Conservation (phyloP, 2,113 vertebrate species). For the Pan paniscus region DNA sequence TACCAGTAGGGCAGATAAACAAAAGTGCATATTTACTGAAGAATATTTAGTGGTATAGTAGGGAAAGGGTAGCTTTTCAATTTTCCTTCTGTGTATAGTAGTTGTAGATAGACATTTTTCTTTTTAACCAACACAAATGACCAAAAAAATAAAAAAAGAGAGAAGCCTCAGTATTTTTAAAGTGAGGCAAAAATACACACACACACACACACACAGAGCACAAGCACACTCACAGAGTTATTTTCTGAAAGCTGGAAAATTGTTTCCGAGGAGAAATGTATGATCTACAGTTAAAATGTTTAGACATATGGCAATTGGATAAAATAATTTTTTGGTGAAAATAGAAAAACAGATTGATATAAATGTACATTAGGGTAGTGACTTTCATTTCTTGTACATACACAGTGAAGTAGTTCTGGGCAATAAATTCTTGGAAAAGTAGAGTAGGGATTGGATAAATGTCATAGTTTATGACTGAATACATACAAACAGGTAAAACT, state of each 20-base stretch:
- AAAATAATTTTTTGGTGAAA: constrained; percentile 73
- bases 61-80: neutral
- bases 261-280: constrained; percentile 64
- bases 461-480: constrained; percentile 69
- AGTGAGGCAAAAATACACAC: neutral
- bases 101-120: neutral
- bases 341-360: constrained; percentile 74
- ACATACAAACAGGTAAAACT: constrained; percentile 66
- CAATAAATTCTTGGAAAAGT: constrained; percentile 74
- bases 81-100: neutral
- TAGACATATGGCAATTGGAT: constrained; percentile 76
- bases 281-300: constrained; percentile 60
- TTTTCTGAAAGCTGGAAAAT: constrained; percentile 58
- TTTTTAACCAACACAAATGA: constrained; percentile 28
- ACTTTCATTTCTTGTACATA: constrained; percentile 74
- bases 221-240: neutral
- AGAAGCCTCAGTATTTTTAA: constrained; percentile 33
- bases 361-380: constrained; percentile 64
- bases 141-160: neutral
- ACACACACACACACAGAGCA: neutral
- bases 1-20: neutral
- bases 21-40: neutral
- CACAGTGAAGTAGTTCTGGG: constrained; percentile 70
- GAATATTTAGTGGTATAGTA: neutral
- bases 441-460: constrained; percentile 65